Evolutionary conservation across 2,113 vertebrate species (phyloP).

Genomic region (Catharus bicknelli): DNA sequence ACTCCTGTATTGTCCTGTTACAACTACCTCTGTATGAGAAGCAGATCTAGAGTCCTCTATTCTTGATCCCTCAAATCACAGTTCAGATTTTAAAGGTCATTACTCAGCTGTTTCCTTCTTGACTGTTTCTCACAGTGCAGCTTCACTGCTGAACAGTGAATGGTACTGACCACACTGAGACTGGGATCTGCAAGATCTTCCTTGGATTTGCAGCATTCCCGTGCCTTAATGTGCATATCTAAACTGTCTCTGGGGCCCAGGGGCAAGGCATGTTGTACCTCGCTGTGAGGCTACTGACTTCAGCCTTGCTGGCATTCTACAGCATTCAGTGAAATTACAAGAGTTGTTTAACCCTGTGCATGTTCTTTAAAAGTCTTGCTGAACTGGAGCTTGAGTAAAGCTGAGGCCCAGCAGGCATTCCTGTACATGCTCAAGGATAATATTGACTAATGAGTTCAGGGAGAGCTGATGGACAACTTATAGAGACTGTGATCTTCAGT

Average conservation of each 20-base stretch:
- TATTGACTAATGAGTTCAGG: neutral
- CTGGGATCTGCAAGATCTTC: neutral
- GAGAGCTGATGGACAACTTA: neutral
- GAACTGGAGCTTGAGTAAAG: neutral
- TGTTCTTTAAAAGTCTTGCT: neutral
- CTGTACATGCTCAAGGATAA: neutral
- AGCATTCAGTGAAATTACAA: neutral
- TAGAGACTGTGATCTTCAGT: neutral
- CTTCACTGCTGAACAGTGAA: neutral
- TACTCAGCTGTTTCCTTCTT: neutral
- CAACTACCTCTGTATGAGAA: neutral
- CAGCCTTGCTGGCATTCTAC: neutral
- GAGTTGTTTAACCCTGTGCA: neutral
- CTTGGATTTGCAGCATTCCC: accelerated
- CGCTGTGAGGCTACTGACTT: neutral
- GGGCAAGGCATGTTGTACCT: accelerated
- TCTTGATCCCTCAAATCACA: neutral
- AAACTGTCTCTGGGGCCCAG: neutral
- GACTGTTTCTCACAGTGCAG: neutral
- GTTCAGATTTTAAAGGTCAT: neutral
- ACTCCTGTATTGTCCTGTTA: neutral
- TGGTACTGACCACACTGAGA: accelerated
- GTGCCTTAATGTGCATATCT: accelerated
- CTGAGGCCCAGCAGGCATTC: neutral
- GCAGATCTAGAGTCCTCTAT: neutral